These are phyloP conservation scores for Formicarius rufipectus DNA, from an alignment of 2,113 vertebrate genomes.

Conservation along the genomic window DNA sequence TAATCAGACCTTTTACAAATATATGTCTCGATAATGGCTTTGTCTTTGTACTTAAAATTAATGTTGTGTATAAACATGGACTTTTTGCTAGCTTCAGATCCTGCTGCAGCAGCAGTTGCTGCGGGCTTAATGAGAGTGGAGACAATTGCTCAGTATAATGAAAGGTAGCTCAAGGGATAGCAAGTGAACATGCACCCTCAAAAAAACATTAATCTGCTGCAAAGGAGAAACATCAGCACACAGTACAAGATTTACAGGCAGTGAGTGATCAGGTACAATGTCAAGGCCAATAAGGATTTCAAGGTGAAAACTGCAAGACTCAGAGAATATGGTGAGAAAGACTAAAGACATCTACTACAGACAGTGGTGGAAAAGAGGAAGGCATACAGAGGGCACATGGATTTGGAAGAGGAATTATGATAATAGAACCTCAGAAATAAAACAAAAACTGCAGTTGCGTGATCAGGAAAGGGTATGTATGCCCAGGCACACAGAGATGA, in stretches of 20 bases:
- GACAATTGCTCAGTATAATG: background rate
- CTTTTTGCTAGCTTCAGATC: background rate
- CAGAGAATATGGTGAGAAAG: background rate
- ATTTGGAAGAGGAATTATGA: background rate
- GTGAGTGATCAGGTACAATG: background rate
- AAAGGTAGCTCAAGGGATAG: background rate
- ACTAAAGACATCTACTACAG: background rate
- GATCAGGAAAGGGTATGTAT: background rate
- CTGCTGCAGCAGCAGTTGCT: background rate
- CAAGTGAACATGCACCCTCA: background rate
- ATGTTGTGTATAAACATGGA: background rate
- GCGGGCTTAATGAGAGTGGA: background rate
- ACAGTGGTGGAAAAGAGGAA: background rate
- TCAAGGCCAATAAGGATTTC: background rate
- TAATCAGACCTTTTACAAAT: background rate
- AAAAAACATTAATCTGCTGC: background rate
- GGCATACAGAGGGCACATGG: background rate
- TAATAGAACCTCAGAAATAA: background rate
- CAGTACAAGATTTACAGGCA: background rate
- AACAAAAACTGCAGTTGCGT: background rate
- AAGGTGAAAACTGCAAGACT: background rate
- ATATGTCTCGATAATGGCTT: background rate
- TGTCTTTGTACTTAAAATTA: background rate
- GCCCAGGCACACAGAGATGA: background rate
- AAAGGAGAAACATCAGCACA: background rate